phyloP scores from a whole-genome alignment of 2,113 vertebrate genomes.

The Pteropus alecto region DNA sequence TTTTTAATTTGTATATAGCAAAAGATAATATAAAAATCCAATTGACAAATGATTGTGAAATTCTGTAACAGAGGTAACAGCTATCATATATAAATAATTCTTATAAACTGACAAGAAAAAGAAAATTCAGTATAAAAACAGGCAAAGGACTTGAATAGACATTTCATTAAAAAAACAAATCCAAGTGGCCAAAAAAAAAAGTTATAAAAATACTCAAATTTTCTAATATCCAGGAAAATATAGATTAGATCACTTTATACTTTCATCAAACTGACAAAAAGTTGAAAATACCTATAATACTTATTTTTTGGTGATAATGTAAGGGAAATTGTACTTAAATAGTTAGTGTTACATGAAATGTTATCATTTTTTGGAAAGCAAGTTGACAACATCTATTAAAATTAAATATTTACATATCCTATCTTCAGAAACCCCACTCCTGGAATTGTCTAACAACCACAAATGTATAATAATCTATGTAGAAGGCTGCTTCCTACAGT shows the following conservation, averaged over 20 bases:
- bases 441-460: background rate
- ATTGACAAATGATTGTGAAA: background rate
- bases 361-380: background rate
- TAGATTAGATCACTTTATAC: background rate
- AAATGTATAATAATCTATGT: background rate
- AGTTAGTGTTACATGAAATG: background rate
- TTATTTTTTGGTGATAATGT: background rate
- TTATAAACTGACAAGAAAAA: background rate
- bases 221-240: background rate
- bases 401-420: background rate
- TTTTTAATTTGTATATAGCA: background rate
- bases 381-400: background rate
- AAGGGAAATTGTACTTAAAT: background rate
- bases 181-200: background rate
- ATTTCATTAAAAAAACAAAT: conserved; percentile 3
- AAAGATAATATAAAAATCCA: background rate
- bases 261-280: background rate
- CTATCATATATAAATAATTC: background rate
- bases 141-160: background rate
- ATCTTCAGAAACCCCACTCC: background rate
- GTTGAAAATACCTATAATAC: background rate
- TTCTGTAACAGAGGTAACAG: background rate
- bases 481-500: background rate
- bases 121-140: background rate
- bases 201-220: background rate